Percentiles rank a stretch among this genome's conserved stretches.
These are phyloP conservation scores for Globodera ellingtonae DNA, from an alignment of 1,140 invertebrate genomes.

Conservation along the genomic window DNA sequence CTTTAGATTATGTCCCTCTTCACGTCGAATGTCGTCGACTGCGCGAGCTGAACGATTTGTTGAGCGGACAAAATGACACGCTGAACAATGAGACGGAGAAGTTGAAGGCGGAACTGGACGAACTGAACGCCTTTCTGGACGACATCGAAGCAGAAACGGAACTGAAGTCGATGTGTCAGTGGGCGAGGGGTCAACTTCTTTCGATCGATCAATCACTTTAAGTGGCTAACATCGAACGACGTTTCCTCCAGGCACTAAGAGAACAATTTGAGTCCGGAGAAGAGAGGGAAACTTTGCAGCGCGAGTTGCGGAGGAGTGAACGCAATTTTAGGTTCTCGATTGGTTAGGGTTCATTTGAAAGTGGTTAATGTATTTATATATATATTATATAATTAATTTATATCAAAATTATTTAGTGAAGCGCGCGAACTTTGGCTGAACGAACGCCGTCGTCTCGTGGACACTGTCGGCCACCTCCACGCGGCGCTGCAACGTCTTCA, in stretches of 20 bases:
- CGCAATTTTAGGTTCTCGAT: conserved; percentile 26
- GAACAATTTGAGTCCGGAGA: conserved; percentile 44
- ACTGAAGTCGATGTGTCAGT: conserved; percentile 48
- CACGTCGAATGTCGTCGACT: conserved; percentile 31
- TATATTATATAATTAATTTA: too few species aligned
- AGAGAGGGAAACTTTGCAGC: conserved; percentile 34
- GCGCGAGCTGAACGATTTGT: conserved; percentile 39
- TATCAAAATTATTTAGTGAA: conserved; percentile 11
- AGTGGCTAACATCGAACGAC: conserved; percentile 51
- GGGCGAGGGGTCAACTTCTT: neutral
- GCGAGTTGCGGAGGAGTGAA: conserved; percentile 33
- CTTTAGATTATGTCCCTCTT: conserved; percentile 15
- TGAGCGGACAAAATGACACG: conserved; percentile 38
- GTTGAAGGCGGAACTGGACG: conserved; percentile 35
- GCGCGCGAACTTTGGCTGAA: conserved; percentile 13
- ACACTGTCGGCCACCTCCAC: conserved; percentile 9
- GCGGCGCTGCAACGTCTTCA: conserved; percentile 9
- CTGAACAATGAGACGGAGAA: conserved; percentile 33
- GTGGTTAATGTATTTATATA: too few species aligned
- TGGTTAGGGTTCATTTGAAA: too few species aligned
- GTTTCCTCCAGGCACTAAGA: conserved; percentile 48
- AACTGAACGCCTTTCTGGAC: conserved; percentile 45
- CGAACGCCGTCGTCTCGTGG: conserved; percentile 23
- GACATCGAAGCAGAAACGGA: conserved; percentile 53
- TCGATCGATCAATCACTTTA: conserved; percentile 18